Percentiles rank a stretch among this genome's conserved stretches.
phyloP scores from a whole-genome alignment of 2,113 vertebrate genomes.

The Phoxinus phoxinus region DNA sequence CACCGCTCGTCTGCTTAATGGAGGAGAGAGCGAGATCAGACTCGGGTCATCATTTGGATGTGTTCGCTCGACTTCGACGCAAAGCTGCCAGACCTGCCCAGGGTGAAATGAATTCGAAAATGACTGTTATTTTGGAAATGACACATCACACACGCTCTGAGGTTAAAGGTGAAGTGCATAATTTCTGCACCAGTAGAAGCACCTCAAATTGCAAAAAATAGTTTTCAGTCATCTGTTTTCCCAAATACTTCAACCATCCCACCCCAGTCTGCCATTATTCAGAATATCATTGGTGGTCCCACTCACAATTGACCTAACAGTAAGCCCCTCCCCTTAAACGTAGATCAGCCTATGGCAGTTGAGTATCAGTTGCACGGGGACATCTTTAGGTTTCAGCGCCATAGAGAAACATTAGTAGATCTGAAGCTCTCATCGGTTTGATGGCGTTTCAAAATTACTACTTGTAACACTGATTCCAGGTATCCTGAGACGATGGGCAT shows the following conservation, averaged over 20 bases:
- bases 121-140: constrained; percentile 2
- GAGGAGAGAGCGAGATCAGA: constrained; percentile 18
- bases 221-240: neutral
- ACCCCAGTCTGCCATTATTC: neutral
- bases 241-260: neutral
- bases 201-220: neutral
- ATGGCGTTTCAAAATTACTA: no score
- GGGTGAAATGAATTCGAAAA: constrained; percentile 10
- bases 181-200: constrained; percentile 12
- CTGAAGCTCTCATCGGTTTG: no score
- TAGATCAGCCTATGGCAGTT: no score
- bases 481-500: no score
- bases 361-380: no score
- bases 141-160: neutral
- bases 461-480: no score
- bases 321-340: no score
- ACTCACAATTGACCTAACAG: neutral
- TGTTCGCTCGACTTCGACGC: neutral
- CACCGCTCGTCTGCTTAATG: constrained; percentile 16
- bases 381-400: no score
- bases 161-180: constrained; percentile 11
- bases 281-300: neutral
- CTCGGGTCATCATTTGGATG: constrained; percentile 26
- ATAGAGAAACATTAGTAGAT: no score
- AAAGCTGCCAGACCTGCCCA: neutral